Percentiles rank a stretch among this genome's conserved stretches.
phyloP scores from a whole-genome alignment of 1,140 invertebrate species.

The Octopus sinensis region DNA sequence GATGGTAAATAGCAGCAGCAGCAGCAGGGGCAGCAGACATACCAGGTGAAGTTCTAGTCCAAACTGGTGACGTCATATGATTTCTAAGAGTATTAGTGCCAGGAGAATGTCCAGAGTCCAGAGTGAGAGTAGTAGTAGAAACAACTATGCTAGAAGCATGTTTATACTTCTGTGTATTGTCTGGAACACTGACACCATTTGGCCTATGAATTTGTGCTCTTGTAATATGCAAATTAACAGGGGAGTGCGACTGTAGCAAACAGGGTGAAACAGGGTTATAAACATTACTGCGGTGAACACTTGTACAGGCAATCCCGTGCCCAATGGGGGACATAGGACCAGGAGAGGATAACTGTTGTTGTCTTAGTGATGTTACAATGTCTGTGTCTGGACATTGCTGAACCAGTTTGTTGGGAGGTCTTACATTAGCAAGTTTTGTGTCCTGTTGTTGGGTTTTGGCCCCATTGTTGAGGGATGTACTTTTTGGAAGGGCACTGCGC shows the following conservation, averaged over 20 bases:
- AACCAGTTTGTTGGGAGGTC: background rate
- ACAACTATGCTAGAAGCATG: background rate
- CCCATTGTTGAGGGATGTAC: background rate
- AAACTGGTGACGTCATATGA: background rate
- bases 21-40: background rate
- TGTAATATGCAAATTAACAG: constrained; percentile 7
- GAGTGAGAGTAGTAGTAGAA: background rate
- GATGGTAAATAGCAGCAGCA: background rate
- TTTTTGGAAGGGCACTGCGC: background rate
- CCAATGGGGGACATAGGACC: constrained; percentile 4
- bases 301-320: background rate
- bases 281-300: background rate
- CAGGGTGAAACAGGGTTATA: background rate
- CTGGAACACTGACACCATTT: background rate
- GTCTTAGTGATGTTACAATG: background rate
- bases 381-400: background rate
- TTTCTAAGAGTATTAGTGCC: background rate
- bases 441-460: background rate
- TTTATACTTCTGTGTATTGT: background rate
- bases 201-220: constrained; percentile 9
- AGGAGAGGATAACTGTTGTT: background rate
- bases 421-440: background rate
- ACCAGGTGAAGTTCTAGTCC: constrained; percentile 3
- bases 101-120: background rate
- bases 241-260: constrained; percentile 8